Evolutionary conservation across 2,113 vertebrate genomes (phyloP).

Genomic region (Gnathonemus longibarbis): DNA sequence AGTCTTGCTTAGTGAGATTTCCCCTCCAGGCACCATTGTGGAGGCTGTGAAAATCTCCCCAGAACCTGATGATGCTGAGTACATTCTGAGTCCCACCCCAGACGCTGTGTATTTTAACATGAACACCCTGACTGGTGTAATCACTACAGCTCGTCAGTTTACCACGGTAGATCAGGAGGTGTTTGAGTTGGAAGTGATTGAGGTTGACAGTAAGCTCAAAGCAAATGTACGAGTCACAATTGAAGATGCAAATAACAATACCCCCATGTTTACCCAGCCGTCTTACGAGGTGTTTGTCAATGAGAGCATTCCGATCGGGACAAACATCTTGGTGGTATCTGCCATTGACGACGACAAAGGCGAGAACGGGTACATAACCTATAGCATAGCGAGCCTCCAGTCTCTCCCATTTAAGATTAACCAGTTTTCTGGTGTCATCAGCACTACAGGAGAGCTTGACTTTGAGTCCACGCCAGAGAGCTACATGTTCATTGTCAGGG

Average conservation of each 20-base stretch:
- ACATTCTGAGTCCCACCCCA: conserved; percentile 68
- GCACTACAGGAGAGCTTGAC: conserved; percentile 80
- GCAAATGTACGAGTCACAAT: conserved; percentile 69
- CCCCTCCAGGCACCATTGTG: conserved; percentile 81
- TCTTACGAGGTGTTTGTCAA: conserved; percentile 81
- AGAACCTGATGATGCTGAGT: conserved; percentile 74
- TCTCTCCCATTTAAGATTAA: conserved; percentile 83
- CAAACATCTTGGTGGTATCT: conserved; percentile 69
- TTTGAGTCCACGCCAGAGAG: conserved; percentile 88
- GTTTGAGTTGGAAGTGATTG: conserved; percentile 73
- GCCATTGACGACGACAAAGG: conserved; percentile 82
- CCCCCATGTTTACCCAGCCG: conserved; percentile 73
- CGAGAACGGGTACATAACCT: conserved; percentile 96
- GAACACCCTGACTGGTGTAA: conserved; percentile 78
- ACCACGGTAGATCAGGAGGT: conserved; percentile 68
- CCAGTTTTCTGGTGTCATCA: conserved; percentile 88
- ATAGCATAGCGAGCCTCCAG: conserved; percentile 82
- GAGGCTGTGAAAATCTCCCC: conserved; percentile 71
- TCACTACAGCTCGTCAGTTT: conserved; percentile 74
- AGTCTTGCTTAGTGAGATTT: conserved; percentile 79
- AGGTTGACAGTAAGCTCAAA: conserved; percentile 66
- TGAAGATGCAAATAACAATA: conserved; percentile 87
- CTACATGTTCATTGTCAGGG: conserved; percentile 84
- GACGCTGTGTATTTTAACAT: conserved; percentile 78
- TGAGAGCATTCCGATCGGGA: conserved; percentile 78